Base-by-base conservation (phyloP, 2,888 invertebrate genomes). In the Nezara viridula region DNA sequence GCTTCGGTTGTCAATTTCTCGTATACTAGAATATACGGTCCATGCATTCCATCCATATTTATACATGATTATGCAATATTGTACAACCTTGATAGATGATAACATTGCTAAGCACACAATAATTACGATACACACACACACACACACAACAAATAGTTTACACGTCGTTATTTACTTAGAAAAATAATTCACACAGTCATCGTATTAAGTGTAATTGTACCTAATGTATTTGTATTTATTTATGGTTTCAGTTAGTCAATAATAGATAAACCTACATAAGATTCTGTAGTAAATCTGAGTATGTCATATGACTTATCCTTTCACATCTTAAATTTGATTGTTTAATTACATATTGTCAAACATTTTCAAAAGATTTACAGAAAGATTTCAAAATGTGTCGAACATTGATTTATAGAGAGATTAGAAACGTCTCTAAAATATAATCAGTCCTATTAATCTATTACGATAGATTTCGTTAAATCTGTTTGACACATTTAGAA, bases 21-120 rank as follows among this genome's bases (percentile, higher is more conserved):
- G 44, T 81, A 44, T n/a, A 81, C 24, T 81, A 47, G 44, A 81
- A 47, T 44, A 81, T 47, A 47, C 44, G 44, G 47, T 44, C n/a
- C 12, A 81, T 81, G 81, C 81, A 81, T 81, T 81, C 81, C 81
- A 81, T n/a, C 32, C 24, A 44, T 81, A 81, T 44, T 81, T 44
- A 81, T 81, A 44, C 81, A 44, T 24, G 81, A 81, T 81, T 81
- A 81, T 81, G 81, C 44, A 81, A 81, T 47, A 44, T 81, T 44
- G 40, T 44, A 44, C 44, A 81, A 44, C 81, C 81, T 81, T 47
- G 81, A 81, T 37, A 16, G 44, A 37, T 73, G 66, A 73, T 60
- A 60, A 60, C 60, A n/a, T 55, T 32, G 7, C 37, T 37, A 37
- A 60, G 60, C 14, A 60, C 27, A 60, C 16, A 4, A 60, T 60